Evolutionary conservation across 2,797 vertebrate species (phyloP), one percentile per base, ranked within the genome.

Genomic region (Liasis olivaceus): DNA sequence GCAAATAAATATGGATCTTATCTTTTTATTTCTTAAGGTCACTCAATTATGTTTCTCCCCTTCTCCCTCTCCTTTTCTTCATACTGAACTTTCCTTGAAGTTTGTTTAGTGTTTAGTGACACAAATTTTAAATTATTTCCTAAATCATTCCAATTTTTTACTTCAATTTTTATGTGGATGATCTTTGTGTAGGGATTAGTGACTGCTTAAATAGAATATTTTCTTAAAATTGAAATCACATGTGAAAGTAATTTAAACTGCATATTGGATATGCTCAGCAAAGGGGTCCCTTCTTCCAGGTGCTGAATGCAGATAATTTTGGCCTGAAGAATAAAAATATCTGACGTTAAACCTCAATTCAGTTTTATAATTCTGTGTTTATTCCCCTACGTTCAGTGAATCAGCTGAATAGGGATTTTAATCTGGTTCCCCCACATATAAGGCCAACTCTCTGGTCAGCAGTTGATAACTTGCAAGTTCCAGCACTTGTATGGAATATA

Each of bases 161-260:
- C 36, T 87, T 69, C 60, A 62, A 26, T 58, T 51, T 88, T 72
- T 77, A 58, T 90, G 81, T 88, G 69, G 28, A 72, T 69, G 72
- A 47, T 26, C 4, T n/a, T 62, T 81, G 26, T 58, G 26, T 59
- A 15, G 26, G n/a, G n/a, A 28, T 31, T 92, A 87, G n/a, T 26
- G 47, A 87, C 31, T 47, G 24, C 63, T 87, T 72, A 31, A 54
- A 87, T 22, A 13, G 63, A 31, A 72, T 13, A 6, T 9, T 59
- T 42, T 47, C 36, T 62, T 60, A 56, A 64, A 54, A 54, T 85
- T 88, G 31, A 91, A 59, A 28, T 60, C 24, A 54, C 58, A 77
- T 14, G 87, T 64, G 59, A 90, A 93, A 90, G 81, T 24, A 88
- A 81, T 93, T 90, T 88, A 58, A 90, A 90, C 66, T 84, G 42